These are phyloP conservation scores for Calameuta filiformis DNA, from an alignment of 2,888 invertebrate species.

Conservation along the genomic window DNA sequence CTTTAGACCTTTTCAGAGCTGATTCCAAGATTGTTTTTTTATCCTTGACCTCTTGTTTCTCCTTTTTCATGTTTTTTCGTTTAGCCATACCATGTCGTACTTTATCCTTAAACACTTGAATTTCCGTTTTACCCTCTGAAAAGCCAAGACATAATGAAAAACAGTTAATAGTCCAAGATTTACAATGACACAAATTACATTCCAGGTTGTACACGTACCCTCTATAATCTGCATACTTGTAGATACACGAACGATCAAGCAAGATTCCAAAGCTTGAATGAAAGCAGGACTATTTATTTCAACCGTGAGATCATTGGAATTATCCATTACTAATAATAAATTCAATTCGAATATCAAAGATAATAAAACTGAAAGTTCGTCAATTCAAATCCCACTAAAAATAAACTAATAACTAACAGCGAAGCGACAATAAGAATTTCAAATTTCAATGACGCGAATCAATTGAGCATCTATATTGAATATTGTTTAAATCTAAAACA, in stretches of 20 bases:
- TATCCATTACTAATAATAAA: background rate
- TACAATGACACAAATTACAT: background rate
- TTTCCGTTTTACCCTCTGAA: slow-evolving; percentile 16
- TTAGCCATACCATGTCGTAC: slow-evolving; percentile 16
- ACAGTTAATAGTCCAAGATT: background rate
- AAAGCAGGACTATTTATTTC: background rate
- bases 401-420: background rate
- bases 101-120: slow-evolving; percentile 11
- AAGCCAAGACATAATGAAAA: background rate
- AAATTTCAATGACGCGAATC: background rate
- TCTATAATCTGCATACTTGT: background rate
- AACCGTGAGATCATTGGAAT: background rate
- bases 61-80: slow-evolving; percentile 21
- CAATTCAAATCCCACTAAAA: too few species aligned
- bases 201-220: background rate
- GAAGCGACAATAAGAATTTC: background rate
- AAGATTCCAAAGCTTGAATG: background rate
- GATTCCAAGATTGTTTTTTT: slow-evolving; percentile 11
- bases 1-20: slow-evolving; percentile 16
- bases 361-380: background rate
- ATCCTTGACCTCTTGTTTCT: slow-evolving; percentile 11
- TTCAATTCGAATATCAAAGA: background rate
- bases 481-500: background rate
- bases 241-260: background rate
- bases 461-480: background rate